phyloP scores from a whole-genome alignment of 2,113 vertebrate genomes.

The Silurus meridionalis region DNA sequence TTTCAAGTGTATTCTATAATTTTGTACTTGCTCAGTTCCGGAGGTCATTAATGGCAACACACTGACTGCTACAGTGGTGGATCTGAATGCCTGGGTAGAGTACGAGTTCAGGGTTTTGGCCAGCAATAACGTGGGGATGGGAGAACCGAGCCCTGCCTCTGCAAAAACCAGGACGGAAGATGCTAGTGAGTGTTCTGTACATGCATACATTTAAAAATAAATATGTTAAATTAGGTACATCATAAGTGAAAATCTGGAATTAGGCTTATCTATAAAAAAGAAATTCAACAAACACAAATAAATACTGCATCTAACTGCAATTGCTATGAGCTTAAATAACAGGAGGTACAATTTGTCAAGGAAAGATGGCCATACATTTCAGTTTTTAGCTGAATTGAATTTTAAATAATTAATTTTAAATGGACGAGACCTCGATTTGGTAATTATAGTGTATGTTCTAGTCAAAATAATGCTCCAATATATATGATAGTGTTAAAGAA shows the following conservation, averaged over 20 bases:
- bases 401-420: background rate
- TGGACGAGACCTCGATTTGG: background rate
- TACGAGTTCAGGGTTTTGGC: constrained; percentile 96
- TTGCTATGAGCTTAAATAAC: background rate
- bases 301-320: background rate
- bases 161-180: constrained; percentile 94
- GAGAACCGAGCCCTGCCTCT: constrained; percentile 90
- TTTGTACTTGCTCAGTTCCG: constrained; percentile 74
- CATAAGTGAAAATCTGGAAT: background rate
- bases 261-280: background rate
- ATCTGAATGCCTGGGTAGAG: constrained; percentile 95
- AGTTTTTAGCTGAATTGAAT: background rate
- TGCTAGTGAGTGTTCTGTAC: constrained; percentile 79
- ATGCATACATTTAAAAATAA: background rate
- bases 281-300: background rate
- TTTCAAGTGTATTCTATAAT: background rate
- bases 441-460: background rate
- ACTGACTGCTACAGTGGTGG: constrained; percentile 87
- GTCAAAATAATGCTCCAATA: background rate
- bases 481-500: background rate
- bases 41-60: constrained; percentile 84
- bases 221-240: background rate
- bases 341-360: background rate
- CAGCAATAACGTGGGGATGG: constrained; percentile 87
- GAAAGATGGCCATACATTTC: background rate